Base-by-base conservation (phyloP, 2,797 vertebrate genomes). In the Naso thynnoides region DNA sequence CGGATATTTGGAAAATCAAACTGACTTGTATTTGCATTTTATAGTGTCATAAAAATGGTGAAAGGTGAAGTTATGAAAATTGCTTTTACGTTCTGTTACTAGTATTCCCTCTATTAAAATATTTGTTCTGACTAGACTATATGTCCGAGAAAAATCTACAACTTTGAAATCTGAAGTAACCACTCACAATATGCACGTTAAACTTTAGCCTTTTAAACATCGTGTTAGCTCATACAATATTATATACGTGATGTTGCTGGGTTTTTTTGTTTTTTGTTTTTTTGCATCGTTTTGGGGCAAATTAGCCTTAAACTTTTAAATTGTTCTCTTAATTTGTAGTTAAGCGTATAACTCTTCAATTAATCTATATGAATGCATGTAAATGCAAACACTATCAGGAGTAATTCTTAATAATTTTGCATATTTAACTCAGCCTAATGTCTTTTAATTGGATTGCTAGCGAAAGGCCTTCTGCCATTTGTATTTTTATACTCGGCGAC, bases 401-500 rank as follows among this genome's bases (percentile, higher is more conserved):
- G 0, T 1, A 38, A 11, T 38, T 38, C 14, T 49, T 52, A 23
- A 10, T 8, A 15, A 13, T 29, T 38, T 31, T 9, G 1, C 14
- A 27, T 10, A 13, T 45, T 56, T 23, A 3, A 29, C 1, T 23
- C 3, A 23, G 1, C 14, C 38, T 16, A 45, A 23, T 19, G 41
- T 33, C n/a, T 33, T 33, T 2, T 6, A 33, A 33, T 33, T 33
- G 31, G 2, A 1, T 6, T 33, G 6, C 4, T 33, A 33, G 31
- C 31, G 31, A 33, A 33, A 33, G 6, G 31, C 9, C 31, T 9
- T 33, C 5, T 33, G 31, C 9, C 1, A 6, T 33, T 33, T 33
- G 9, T 29, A 29, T 62, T 18, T 2, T 3, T 11, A 47, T 8
- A n/a, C 1, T 16, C 39, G 2, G 4, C 11, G 0, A 0, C 0